Evolutionary conservation across 2,113 vertebrate species (phyloP).

Genomic region (Opisthocomus hoazin): DNA sequence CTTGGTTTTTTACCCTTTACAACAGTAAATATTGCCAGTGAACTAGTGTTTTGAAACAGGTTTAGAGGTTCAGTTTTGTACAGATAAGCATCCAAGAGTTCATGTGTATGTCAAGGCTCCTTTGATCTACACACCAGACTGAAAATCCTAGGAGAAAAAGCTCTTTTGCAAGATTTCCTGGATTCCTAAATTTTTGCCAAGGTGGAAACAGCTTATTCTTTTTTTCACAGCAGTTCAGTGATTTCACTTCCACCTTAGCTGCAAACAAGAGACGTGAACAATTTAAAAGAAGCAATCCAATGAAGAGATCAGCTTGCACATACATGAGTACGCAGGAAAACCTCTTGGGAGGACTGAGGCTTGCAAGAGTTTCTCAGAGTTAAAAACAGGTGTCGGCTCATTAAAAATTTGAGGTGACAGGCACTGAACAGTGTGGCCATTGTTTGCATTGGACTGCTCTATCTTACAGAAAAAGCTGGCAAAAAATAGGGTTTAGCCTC

Average conservation of each 20-base stretch:
- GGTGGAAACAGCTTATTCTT: neutral
- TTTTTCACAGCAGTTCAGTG: neutral
- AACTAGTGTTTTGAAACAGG: neutral
- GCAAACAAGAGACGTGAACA: neutral
- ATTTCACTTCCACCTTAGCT: neutral
- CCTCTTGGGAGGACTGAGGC: neutral
- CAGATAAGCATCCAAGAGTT: neutral
- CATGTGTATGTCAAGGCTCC: neutral
- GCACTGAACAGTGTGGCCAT: neutral
- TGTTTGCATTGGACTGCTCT: neutral
- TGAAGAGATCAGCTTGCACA: neutral
- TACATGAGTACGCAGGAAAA: fast-evolving
- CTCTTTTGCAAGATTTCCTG: neutral
- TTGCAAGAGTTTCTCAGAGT: neutral
- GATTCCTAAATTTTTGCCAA: neutral
- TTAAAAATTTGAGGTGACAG: neutral
- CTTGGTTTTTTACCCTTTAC: fast-evolving
- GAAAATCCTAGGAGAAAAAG: neutral
- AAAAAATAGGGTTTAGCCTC: neutral
- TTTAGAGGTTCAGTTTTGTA: neutral
- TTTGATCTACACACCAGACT: constrained; percentile 12
- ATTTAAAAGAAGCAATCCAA: neutral
- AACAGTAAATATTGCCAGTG: constrained; percentile 10
- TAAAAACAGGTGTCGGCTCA: neutral
- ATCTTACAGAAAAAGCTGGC: neutral